Base-by-base conservation (phyloP, 2,797 vertebrate species). In the Pogonophryne albipinna region DNA sequence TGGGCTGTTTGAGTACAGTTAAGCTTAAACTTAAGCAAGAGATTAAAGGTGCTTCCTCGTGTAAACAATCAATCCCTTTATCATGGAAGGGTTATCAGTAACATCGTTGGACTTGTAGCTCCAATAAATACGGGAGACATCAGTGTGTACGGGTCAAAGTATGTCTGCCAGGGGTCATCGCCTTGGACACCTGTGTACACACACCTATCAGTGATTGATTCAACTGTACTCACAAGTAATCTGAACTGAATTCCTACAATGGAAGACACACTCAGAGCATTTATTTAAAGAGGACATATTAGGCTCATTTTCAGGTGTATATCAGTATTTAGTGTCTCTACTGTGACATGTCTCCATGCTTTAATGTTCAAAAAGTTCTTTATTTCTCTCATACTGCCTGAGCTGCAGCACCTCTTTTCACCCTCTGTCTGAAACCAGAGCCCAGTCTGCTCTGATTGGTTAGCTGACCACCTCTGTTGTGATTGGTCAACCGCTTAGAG, bases 61-160 rank as follows among this genome's bases (percentile, higher is more conserved):
- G 20, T 27, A 27, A 38, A 74, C 16, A 58, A 34, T 63, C 66
- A 65, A 44, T 8, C 76, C 19, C 68, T 42, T 70, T 42, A 85
- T 83, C 60, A 16, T 41, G 27, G 4, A 27, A 27, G 27, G 27
- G 27, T 27, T 27, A 27, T 27, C 27, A 27, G 27, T 27, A 27
- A 27, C 27, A 27, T 27, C 27, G 27, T 27, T 27, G 27, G 27
- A 27, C 27, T 27, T 27, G 27, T 27, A 27, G 27, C 27, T 27
- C 27, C 3, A 27, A 27, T 27, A 27, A 27, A 27, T 27, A 27
- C 27, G 27, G 1, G 27, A 4, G 27, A 27, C 27, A 27, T 27
- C 27, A 27, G 3, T 15, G 51, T 51, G 56, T 66, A 55, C 31
- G 46, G 71, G 69, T 77, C 70, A 79, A 16, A 44, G 77, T 51